phyloP scores from a whole-genome alignment of 2,797 vertebrate species.

The Takifugu ocellatus region DNA sequence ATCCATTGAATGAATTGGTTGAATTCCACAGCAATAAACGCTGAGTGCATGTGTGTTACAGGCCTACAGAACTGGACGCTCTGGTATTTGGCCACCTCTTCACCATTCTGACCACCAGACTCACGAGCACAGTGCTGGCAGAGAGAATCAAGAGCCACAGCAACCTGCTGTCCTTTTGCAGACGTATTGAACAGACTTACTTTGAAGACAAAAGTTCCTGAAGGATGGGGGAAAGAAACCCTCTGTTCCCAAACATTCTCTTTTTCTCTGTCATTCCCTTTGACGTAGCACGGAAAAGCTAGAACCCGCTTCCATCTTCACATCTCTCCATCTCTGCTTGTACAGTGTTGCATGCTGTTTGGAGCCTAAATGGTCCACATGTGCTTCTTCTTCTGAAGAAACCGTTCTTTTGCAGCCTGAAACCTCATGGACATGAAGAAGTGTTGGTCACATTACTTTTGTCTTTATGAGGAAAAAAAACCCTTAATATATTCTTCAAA shows the following conservation, averaged over 20 bases:
- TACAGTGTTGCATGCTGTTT: conserved; percentile 30
- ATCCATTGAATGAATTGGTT: not conserved
- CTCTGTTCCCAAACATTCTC: conserved; percentile 28
- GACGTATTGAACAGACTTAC: conserved; percentile 92
- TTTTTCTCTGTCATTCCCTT: conserved; percentile 46
- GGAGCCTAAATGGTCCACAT: not conserved
- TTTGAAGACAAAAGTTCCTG: conserved; percentile 80
- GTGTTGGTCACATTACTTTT: not conserved
- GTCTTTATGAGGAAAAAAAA: conserved; percentile 11
- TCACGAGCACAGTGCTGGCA: conserved; percentile 87
- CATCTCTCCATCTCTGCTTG: conserved; percentile 5
- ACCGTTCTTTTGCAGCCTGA: not conserved
- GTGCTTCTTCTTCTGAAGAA: no score
- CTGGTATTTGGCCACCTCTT: conserved; percentile 97
- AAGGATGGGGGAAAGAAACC: conserved; percentile 11
- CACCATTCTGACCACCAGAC: conserved; percentile 92
- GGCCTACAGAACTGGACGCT: conserved; percentile 95
- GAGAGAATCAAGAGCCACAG: conserved; percentile 90
- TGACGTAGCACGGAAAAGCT: conserved; percentile 3
- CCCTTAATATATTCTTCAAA: conserved; percentile 13
- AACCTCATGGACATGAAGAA: conserved; percentile 3
- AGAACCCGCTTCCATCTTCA: not conserved
- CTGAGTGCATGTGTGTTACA: conserved; percentile 48
- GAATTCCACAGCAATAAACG: not conserved
- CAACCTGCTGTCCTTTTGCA: conserved; percentile 92